Conservation (phyloP, 2,888 invertebrate species). For the Ethmia dodecea region DNA sequence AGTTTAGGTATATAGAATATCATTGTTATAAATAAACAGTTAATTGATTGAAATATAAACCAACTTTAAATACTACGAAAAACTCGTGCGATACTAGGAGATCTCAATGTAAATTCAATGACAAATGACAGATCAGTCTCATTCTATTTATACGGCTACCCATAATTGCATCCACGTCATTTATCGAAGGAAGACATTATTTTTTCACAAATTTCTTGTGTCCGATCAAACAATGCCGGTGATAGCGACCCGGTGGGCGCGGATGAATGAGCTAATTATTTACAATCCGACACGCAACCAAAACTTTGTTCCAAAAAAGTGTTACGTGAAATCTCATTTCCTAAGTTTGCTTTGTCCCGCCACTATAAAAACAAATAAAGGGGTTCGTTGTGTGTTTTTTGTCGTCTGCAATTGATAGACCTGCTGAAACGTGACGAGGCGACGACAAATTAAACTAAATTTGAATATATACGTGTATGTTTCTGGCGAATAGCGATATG, state of each 20-base stretch:
- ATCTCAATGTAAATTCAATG: too few relatives aligned
- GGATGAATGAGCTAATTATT: constrained; percentile 71
- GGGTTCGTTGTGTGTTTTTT: constrained; percentile 42
- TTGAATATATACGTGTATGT: constrained; percentile 14
- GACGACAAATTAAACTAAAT: constrained; percentile 18
- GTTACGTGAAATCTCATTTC: constrained; percentile 74
- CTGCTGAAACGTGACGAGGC: constrained; percentile 30
- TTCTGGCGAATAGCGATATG: constrained; percentile 42
- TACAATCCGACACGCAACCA: constrained; percentile 70
- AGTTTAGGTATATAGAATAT: too few relatives aligned
- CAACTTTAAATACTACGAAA: too few relatives aligned
- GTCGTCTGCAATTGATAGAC: constrained; percentile 33
- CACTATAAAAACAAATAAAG: constrained; percentile 37
- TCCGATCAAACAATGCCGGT: constrained; percentile 59
- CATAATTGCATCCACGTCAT: constrained; percentile 10
- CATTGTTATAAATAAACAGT: too few relatives aligned
- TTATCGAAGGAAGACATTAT: constrained; percentile 47
- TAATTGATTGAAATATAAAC: too few relatives aligned
- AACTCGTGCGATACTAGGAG: too few relatives aligned
- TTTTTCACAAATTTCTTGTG: constrained; percentile 41
- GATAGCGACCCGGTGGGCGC: constrained; percentile 51
- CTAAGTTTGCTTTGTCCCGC: constrained; percentile 60
- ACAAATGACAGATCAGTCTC: too few relatives aligned
- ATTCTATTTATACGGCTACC: too few relatives aligned
- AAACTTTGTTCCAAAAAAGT: constrained; percentile 57